These are phyloP conservation scores for Turnix velox DNA, from an alignment of 2,113 vertebrate species.

Conservation along the genomic window DNA sequence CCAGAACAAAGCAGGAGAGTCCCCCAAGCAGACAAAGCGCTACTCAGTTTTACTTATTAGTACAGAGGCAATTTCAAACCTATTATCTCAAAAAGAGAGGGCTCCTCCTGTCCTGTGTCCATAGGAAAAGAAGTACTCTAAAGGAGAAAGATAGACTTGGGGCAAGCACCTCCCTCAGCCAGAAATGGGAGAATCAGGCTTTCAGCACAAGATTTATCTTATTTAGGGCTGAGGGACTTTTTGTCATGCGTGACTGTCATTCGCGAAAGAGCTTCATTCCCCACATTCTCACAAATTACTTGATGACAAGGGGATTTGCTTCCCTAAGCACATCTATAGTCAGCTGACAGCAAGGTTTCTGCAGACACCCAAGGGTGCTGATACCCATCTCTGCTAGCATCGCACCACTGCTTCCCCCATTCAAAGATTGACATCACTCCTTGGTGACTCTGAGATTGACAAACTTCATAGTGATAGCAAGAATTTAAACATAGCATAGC, in stretches of 20 bases:
- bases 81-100: neutral
- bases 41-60: neutral
- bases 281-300: neutral
- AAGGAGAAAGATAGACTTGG: neutral
- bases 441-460: accelerated
- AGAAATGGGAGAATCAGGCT: neutral
- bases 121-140: neutral
- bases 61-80: neutral
- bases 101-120: neutral
- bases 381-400: neutral
- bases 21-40: accelerated
- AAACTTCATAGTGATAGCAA: neutral
- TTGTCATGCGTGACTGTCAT: neutral
- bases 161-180: neutral
- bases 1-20: neutral
- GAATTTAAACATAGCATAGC: accelerated
- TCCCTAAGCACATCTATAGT: neutral
- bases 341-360: accelerated
- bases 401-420: accelerated
- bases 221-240: neutral
- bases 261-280: neutral
- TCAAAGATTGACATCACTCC: neutral
- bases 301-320: neutral
- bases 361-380: neutral
- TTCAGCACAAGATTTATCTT: neutral